Conservation (phyloP, 2,888 invertebrate genomes). For the Cerceris rybyensis region DNA sequence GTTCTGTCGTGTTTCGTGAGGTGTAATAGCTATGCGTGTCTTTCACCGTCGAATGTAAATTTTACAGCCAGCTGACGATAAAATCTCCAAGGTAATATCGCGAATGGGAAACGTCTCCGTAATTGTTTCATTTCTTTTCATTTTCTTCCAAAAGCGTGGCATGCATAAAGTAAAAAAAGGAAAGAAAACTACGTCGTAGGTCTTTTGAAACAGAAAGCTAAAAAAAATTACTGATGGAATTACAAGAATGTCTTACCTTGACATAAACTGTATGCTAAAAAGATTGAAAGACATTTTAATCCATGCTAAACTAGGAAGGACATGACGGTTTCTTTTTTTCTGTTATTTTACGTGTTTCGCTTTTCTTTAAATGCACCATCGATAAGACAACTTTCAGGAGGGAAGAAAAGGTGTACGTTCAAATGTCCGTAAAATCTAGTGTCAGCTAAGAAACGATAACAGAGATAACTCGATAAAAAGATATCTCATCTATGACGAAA, state of each 20-base stretch:
- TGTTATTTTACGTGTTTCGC: not conserved
- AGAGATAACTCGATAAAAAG: conserved; percentile 13
- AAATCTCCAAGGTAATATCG: too few species aligned
- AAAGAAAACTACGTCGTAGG: too few species aligned
- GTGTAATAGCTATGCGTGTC: not conserved
- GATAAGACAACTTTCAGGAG: too few species aligned
- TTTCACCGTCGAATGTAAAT: not conserved
- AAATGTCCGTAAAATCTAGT: not conserved
- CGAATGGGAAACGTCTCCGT: too few species aligned
- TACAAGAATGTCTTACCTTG: conserved; percentile 80
- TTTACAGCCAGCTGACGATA: too few species aligned
- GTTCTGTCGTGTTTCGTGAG: conserved; percentile 13
- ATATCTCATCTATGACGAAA: not conserved
- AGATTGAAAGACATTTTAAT: conserved; percentile 79
- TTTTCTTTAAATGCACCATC: not conserved
- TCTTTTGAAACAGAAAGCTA: conserved; percentile 28
- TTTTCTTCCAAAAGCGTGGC: conserved; percentile 27
- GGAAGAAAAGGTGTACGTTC: too few species aligned
- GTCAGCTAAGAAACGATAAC: not conserved
- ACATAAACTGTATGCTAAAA: conserved; percentile 82
- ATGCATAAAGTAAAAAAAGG: conserved; percentile 51
- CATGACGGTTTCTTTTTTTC: conserved; percentile 28
- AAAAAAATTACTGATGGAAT: conserved; percentile 54
- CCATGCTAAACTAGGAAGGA: conserved; percentile 65
- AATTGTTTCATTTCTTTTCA: too few species aligned